Percentiles rank a stretch among this genome's conserved stretches.
Conservation (phyloP, 2,113 vertebrate species). For the Tricholaema leucomelas region DNA sequence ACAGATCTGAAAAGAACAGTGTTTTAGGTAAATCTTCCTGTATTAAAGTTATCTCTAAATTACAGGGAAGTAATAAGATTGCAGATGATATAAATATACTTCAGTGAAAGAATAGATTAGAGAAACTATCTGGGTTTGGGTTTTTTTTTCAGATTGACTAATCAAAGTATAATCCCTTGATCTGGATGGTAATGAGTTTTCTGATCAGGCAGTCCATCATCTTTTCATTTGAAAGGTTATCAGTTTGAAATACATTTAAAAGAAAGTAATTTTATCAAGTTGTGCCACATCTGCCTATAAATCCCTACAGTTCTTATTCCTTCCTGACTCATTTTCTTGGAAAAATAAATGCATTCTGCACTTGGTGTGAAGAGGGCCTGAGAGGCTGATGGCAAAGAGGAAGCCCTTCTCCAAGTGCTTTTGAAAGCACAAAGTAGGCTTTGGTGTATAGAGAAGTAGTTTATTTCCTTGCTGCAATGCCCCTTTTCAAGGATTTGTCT, state of each 20-base stretch:
- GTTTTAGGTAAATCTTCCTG: background rate
- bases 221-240: background rate
- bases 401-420: background rate
- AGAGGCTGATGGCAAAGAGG: background rate
- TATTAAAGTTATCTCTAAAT: background rate
- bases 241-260: background rate
- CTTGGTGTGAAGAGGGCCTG: background rate
- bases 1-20: background rate
- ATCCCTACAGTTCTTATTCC: background rate
- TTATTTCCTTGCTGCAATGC: rapidly evolving
- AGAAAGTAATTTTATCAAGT: background rate
- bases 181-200: background rate
- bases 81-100: background rate
- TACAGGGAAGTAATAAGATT: background rate
- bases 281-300: background rate
- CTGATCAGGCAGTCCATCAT: background rate
- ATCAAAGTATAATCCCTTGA: background rate
- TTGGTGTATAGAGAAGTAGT: background rate
- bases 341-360: background rate
- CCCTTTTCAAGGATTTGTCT: background rate
- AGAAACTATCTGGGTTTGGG: background rate
- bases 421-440: background rate
- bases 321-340: background rate
- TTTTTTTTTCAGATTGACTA: background rate
- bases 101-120: background rate